Evolutionary conservation across 1,140 invertebrate species (phyloP).

Genomic region (Lepidotrigona ventralis): DNA sequence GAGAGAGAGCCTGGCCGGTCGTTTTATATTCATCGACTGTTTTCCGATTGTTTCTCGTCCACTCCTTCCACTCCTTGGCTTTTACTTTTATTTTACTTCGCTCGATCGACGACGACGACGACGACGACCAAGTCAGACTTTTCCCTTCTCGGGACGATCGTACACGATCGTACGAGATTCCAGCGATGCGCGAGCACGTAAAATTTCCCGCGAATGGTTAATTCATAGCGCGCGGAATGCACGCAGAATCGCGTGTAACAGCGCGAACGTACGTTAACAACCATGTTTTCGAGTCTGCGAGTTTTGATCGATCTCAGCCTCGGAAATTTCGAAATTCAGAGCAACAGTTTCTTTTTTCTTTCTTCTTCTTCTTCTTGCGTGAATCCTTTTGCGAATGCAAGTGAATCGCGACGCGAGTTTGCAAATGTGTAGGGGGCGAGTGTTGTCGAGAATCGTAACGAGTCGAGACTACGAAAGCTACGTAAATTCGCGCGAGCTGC

Average conservation of each 20-base stretch:
- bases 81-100: neutral
- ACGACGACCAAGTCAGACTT: neutral
- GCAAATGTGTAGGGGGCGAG: too few relatives aligned
- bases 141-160: neutral
- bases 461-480: too few relatives aligned
- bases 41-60: neutral
- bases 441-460: too few relatives aligned
- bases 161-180: neutral
- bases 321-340: too few relatives aligned
- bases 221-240: neutral
- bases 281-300: neutral
- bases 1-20: too few relatives aligned
- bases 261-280: neutral
- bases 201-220: neutral
- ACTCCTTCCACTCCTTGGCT: neutral
- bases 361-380: too few relatives aligned
- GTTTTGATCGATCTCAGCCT: neutral
- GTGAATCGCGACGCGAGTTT: too few relatives aligned
- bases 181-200: neutral
- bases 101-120: too few relatives aligned
- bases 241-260: neutral
- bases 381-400: too few relatives aligned
- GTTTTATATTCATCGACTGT: conserved; percentile 8
- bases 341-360: too few relatives aligned
- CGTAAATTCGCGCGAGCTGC: neutral